Base-by-base conservation (phyloP, 2,888 invertebrate species). In the Drosophila nr. medialis region DNA sequence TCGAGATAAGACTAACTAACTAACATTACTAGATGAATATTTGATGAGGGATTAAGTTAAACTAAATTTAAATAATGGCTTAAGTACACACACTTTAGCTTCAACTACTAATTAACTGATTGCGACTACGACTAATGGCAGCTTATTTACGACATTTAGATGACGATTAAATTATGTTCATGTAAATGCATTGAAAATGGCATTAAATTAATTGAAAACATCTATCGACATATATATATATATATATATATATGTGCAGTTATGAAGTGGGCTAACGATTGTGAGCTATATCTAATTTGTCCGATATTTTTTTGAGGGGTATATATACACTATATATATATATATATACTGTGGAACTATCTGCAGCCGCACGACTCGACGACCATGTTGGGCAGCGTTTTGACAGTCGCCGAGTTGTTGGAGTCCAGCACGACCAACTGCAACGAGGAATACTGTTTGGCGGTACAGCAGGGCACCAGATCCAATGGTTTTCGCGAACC, bases 341-440 rank as follows among this genome's bases (percentile, higher is more conserved):
- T 58, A 79, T 75, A 21, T 53, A 6, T 58, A 30, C 73, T 38
- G 5, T 15, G 48, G 24, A 48, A 88, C 94, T 93, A 97, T 96
- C 97, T 96, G 91, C 98, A 98, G 24, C 97, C 98, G 91, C 98
- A 98, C 8, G 96, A 95, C 83, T 97, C 97, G n/a, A 98, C 97
- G 48, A 97, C 96, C 97, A 98, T 98, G 87, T 98, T 97, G 0
- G 97, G 97, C 69, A 98, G 92, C 1, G 96, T 95, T 90, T 96
- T 96, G 84, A 96, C 95, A 51, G 96, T 96, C 76, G 96, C 95
- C 5, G 96, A 96, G 82, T 95, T 95, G 83, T 96, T 96, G 24
- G 96, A 95, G 91, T 97, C 96, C 93, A 96, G 94, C 91, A 97
- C 97, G 13, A 98, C 94, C 49, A 98, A 93, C 85, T 96, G 96